Percentiles rank a stretch among this genome's conserved stretches.
Evolutionary conservation across 2,113 vertebrate species (phyloP).

Genomic region (Cryptomyrus ogoouensis): DNA sequence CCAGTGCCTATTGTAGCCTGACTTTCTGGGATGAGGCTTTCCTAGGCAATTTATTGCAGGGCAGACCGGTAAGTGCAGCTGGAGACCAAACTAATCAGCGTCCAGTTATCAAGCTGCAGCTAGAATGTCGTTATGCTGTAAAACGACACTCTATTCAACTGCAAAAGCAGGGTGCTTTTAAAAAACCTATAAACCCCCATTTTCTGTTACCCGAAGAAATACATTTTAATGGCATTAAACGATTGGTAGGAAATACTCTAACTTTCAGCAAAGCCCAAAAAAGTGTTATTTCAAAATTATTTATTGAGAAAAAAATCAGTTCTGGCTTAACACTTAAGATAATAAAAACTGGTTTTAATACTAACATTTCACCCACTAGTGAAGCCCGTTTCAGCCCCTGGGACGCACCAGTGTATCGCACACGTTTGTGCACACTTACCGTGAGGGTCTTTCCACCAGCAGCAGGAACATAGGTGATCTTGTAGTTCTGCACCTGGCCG

Average conservation of each 20-base stretch:
- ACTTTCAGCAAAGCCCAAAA: neutral
- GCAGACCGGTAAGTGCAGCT: neutral
- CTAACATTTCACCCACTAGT: neutral
- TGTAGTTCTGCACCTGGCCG: slow-evolving; percentile 80
- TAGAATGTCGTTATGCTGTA: neutral
- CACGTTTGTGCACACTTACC: slow-evolving; percentile 56
- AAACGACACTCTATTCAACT: neutral
- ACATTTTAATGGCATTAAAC: neutral
- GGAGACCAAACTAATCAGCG: neutral
- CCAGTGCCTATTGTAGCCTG: neutral
- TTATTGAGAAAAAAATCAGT: neutral
- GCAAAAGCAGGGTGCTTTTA: neutral
- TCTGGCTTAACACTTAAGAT: neutral
- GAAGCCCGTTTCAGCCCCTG: neutral
- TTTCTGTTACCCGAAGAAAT: neutral
- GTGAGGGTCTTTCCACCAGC: slow-evolving; percentile 64
- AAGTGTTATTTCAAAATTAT: neutral
- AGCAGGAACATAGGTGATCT: slow-evolving; percentile 65
- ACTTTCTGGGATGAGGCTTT: neutral
- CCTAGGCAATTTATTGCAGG: neutral
- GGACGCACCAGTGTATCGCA: too few species aligned
- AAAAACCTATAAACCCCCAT: slow-evolving; percentile 21
- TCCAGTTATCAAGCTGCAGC: neutral
- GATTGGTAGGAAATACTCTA: neutral
- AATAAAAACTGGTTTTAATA: neutral